A percentile compares a stretch with the other conserved stretches of the same genome.
phyloP scores from a whole-genome alignment of 1,140 invertebrate species.

The Luehdorfia chinensis region DNA sequence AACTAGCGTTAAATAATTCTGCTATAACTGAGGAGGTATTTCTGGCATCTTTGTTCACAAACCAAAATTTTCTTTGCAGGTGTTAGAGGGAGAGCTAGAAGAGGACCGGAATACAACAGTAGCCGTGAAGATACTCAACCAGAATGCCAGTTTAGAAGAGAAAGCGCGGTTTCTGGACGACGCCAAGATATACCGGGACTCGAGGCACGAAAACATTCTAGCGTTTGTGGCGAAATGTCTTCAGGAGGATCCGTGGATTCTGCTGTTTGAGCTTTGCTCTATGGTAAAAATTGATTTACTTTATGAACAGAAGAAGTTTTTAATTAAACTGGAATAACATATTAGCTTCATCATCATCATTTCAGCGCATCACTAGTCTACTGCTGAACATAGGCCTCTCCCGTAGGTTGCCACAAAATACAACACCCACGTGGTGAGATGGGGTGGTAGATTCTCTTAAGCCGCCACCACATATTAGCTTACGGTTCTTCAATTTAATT shows the following conservation, averaged over 20 bases:
- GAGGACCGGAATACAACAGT: slow-evolving; percentile 50
- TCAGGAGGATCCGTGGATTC: slow-evolving; percentile 79
- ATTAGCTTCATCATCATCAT: too few species aligned
- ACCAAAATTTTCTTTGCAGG: too few species aligned
- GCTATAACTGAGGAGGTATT: too few species aligned
- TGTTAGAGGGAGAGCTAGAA: slow-evolving; percentile 82
- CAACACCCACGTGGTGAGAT: too few species aligned
- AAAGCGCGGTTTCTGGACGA: slow-evolving; percentile 84
- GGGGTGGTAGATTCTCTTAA: too few species aligned
- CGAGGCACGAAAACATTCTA: slow-evolving; percentile 78
- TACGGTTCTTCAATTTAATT: too few species aligned
- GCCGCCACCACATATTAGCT: too few species aligned
- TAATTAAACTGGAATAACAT: not conserved
- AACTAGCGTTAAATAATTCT: too few species aligned
- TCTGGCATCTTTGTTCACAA: too few species aligned
- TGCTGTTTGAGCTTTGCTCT: slow-evolving; percentile 80
- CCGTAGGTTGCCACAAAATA: too few species aligned
- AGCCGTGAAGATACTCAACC: slow-evolving; percentile 83
- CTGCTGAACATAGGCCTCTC: too few species aligned
- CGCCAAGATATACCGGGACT: slow-evolving; percentile 79
- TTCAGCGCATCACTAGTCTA: too few species aligned
- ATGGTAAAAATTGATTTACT: slow-evolving; percentile 44
- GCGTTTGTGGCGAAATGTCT: slow-evolving; percentile 74
- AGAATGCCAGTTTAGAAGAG: slow-evolving; percentile 81
- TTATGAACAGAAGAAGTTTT: not conserved